Evolutionary conservation across 1,140 invertebrate genomes (phyloP).

Genomic region (Acromyrmex echinatior): DNA sequence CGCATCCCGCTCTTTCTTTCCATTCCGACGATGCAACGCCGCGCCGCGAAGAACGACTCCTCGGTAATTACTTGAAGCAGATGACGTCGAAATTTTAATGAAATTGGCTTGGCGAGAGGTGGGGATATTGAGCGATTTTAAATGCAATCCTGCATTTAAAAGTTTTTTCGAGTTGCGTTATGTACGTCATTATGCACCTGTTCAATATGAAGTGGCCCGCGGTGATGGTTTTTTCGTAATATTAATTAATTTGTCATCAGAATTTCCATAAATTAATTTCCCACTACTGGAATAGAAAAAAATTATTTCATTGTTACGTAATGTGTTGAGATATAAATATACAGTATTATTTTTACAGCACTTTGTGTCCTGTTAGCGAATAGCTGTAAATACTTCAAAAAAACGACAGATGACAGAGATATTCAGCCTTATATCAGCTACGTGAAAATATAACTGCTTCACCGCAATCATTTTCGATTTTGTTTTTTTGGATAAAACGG

Average conservation of each 20-base stretch:
- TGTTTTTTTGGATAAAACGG: not conserved
- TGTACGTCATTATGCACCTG: not conserved
- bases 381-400: not conserved
- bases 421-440: slow-evolving; percentile 6
- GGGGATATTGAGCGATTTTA: slow-evolving; percentile 30
- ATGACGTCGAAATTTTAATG: slow-evolving; percentile 50
- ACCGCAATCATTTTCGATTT: slow-evolving; percentile 15
- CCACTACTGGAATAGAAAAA: not conserved
- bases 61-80: slow-evolving; percentile 50
- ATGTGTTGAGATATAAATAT: not conserved
- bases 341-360: not conserved
- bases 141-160: not conserved
- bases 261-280: slow-evolving; percentile 3
- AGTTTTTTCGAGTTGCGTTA: not conserved
- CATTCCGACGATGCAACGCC: not conserved
- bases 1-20: not conserved
- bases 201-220: not conserved
- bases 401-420: not conserved
- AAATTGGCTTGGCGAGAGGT: slow-evolving; percentile 3
- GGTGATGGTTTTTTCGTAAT: not conserved
- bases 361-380: not conserved
- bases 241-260: not conserved
- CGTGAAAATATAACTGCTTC: slow-evolving; percentile 25
- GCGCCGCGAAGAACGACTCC: slow-evolving; percentile 10
- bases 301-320: not conserved